These are phyloP conservation scores for Drosophila kurseongensis DNA, from an alignment of 1,140 invertebrate genomes.

Conservation along the genomic window DNA sequence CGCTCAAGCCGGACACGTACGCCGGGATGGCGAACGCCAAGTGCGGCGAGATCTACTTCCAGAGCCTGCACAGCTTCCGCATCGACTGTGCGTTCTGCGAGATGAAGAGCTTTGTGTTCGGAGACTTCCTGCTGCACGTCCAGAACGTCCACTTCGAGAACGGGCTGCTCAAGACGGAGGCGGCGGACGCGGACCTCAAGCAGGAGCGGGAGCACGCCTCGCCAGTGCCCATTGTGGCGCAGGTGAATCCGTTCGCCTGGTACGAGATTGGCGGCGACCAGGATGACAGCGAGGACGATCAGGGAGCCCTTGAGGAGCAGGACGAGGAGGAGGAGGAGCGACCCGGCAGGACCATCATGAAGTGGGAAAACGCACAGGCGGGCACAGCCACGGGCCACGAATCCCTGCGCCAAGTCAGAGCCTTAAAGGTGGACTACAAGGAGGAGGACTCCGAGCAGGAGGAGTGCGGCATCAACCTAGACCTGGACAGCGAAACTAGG, in stretches of 20 bases:
- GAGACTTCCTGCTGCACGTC: constrained; percentile 72
- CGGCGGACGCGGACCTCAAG: constrained; percentile 28
- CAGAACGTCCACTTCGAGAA: constrained; percentile 69
- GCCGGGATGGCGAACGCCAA: constrained; percentile 70
- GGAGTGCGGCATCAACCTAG: constrained; percentile 18
- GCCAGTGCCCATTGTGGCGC: constrained; percentile 16
- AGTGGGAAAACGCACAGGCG: constrained; percentile 47
- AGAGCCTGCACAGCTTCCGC: constrained; percentile 66
- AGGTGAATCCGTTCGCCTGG: constrained; percentile 61
- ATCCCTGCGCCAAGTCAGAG: constrained; percentile 35
- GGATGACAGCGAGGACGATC: constrained; percentile 33
- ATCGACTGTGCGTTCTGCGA: constrained; percentile 74
- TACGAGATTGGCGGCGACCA: constrained; percentile 46
- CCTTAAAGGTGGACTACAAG: constrained; percentile 61
- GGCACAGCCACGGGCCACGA: constrained; percentile 7
- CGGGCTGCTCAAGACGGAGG: constrained; percentile 64
- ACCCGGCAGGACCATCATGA: constrained; percentile 45
- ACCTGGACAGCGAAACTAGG: constrained; percentile 6
- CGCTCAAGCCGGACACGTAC: constrained; percentile 64
- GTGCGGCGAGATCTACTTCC: constrained; percentile 78
- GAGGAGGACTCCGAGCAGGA: constrained; percentile 46
- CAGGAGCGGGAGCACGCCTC: constrained; percentile 31
- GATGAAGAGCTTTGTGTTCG: constrained; percentile 73
- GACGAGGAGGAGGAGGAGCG: constrained; percentile 21
- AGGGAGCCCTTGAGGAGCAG: not conserved